A percentile compares a stretch with the other conserved stretches of the same genome.
phyloP scores from a whole-genome alignment of 2,797 vertebrate genomes.

The Sebastes ruberrimus region DNA sequence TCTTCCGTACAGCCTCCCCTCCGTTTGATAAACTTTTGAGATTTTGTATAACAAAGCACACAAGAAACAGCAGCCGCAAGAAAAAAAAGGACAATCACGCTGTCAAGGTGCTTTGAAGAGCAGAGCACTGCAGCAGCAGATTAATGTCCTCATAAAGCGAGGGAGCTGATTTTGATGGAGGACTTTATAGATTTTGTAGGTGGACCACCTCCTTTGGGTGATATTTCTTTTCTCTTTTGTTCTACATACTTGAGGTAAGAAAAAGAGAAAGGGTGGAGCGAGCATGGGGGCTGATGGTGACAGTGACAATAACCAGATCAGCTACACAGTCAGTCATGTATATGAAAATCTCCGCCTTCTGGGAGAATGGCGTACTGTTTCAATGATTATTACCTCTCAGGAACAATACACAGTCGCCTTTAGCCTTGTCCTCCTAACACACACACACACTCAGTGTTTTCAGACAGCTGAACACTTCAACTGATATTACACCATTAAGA shows the following conservation, averaged over 20 bases:
- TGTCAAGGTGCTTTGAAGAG: constrained; percentile 84
- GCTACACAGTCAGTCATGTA: constrained; percentile 53
- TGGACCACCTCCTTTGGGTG: constrained; percentile 76
- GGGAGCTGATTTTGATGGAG: constrained; percentile 82
- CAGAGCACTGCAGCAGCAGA: constrained; percentile 75
- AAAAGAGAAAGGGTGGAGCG: constrained; percentile 33
- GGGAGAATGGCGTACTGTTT: constrained; percentile 28
- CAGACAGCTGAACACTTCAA: constrained; percentile 49
- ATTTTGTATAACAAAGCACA: constrained; percentile 78
- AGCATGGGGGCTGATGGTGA: constrained; percentile 39
- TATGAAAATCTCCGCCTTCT: constrained; percentile 47
- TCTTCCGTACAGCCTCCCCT: constrained; percentile 61
- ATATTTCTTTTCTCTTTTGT: constrained; percentile 80
- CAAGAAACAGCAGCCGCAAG: constrained; percentile 59
- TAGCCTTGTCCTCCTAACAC: constrained; percentile 26
- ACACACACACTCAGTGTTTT: constrained; percentile 8
- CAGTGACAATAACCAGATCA: constrained; percentile 58
- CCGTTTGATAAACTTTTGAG: constrained; percentile 79
- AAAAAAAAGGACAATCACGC: constrained; percentile 70
- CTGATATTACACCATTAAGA: constrained; percentile 66
- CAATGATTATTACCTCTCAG: constrained; percentile 53
- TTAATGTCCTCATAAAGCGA: constrained; percentile 83
- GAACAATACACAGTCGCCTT: constrained; percentile 39
- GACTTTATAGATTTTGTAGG: constrained; percentile 83
- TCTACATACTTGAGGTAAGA: constrained; percentile 71